These are phyloP conservation scores for Onychomys arenicola DNA, from an alignment of 2,797 vertebrate genomes.

Conservation along the genomic window DNA sequence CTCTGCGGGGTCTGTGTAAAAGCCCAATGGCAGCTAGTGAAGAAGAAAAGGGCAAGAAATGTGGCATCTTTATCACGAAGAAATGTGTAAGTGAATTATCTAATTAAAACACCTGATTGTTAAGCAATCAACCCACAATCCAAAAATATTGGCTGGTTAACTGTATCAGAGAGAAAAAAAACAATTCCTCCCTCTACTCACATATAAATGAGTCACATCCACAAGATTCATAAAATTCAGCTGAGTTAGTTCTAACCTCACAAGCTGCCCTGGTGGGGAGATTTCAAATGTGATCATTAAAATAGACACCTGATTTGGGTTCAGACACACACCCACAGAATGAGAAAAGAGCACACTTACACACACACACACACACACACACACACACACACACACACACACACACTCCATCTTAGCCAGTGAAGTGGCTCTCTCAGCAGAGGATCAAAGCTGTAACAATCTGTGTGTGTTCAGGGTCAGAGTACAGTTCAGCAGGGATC, in stretches of 20 bases:
- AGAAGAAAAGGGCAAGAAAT: slow-evolving; percentile 32
- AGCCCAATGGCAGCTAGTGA: background rate
- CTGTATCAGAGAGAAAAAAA: slow-evolving; percentile 42
- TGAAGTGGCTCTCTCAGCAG: background rate
- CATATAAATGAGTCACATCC: background rate
- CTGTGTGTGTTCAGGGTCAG: slow-evolving; percentile 18
- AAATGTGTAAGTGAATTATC: background rate
- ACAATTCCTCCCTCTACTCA: background rate
- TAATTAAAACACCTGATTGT: slow-evolving; percentile 58
- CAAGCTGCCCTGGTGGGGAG: background rate
- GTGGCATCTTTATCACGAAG: background rate
- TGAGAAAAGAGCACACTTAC: slow-evolving; percentile 24
- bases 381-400: background rate
- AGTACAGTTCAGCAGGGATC: slow-evolving; percentile 59
- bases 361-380: accelerated
- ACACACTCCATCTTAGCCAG: slow-evolving; percentile 49
- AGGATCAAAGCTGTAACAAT: background rate
- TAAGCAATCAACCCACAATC: slow-evolving; percentile 9
- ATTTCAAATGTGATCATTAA: slow-evolving; percentile 58
- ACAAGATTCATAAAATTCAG: slow-evolving; percentile 46
- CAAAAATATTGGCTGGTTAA: slow-evolving; percentile 26
- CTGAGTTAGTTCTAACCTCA: background rate
- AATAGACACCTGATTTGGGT: slow-evolving; percentile 63
- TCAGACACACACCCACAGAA: slow-evolving; percentile 71
- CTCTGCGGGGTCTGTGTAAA: background rate